Evolutionary conservation across 2,113 vertebrate species (phyloP).

Genomic region (Struthio camelus): DNA sequence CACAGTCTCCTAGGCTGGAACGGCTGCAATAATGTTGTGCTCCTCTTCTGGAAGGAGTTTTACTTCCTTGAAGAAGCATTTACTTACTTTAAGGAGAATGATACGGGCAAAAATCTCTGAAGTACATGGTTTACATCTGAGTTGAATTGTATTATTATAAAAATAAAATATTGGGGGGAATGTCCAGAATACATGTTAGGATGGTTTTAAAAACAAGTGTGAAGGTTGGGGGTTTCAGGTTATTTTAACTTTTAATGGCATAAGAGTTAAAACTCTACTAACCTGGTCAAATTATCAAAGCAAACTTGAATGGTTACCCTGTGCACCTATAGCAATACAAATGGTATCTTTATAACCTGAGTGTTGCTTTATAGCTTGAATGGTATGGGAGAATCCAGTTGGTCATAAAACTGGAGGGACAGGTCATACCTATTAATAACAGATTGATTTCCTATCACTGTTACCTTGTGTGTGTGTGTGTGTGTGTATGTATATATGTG

Average conservation of each 20-base stretch:
- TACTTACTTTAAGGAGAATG: background rate
- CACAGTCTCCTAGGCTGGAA: background rate
- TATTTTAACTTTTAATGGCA: background rate
- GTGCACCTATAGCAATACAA: background rate
- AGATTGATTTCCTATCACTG: background rate
- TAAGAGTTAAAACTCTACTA: background rate
- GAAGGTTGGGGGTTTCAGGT: background rate
- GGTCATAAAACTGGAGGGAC: background rate
- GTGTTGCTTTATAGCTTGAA: background rate
- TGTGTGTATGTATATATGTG: background rate
- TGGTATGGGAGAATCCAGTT: no score
- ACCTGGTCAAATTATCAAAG: background rate
- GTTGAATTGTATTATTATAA: background rate
- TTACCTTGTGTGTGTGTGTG: background rate
- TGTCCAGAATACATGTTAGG: background rate
- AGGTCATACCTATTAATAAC: background rate
- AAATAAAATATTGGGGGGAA: background rate
- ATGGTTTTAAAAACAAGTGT: background rate
- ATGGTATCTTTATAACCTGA: background rate
- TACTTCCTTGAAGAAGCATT: background rate
- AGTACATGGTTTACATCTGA: background rate
- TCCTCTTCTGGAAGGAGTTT: background rate
- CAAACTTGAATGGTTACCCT: background rate
- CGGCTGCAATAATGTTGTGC: background rate
- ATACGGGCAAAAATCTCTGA: background rate